These are phyloP conservation scores for Anisognathus igniventris DNA, from an alignment of 2,797 vertebrate species.

Conservation along the genomic window DNA sequence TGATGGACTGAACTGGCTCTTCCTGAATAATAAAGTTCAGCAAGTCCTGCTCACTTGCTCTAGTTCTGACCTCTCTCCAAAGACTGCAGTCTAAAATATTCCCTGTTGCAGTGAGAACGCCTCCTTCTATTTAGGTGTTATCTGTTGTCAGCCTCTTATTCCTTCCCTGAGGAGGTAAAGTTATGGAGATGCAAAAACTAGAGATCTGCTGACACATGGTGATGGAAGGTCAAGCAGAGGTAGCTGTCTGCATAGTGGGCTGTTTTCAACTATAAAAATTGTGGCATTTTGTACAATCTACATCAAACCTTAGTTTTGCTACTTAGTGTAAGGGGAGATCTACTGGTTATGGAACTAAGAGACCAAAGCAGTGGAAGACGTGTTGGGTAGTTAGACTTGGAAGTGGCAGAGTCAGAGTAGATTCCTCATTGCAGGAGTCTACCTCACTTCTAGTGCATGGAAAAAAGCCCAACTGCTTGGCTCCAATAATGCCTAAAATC, in stretches of 20 bases:
- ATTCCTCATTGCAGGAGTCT: background rate
- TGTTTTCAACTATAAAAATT: background rate
- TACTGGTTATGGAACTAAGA: background rate
- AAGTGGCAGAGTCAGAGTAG: background rate
- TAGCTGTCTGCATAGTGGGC: background rate
- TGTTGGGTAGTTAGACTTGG: background rate
- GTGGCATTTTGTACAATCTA: background rate
- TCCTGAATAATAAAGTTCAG: conserved; percentile 43
- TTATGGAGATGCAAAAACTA: background rate
- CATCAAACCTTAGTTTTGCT: background rate
- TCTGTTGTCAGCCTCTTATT: background rate
- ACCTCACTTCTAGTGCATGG: background rate
- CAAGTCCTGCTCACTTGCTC: conserved; percentile 18
- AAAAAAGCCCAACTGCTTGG: background rate
- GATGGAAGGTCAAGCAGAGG: background rate
- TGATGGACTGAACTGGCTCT: background rate
- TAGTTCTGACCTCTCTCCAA: conserved; percentile 49
- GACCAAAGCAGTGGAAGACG: background rate
- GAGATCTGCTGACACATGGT: background rate
- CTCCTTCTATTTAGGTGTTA: conserved; percentile 15
- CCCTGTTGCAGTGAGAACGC: conserved; percentile 22
- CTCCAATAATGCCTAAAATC: background rate
- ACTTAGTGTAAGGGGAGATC: background rate
- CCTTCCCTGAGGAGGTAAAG: background rate
- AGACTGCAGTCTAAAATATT: conserved; percentile 50